Base-by-base conservation (phyloP, 1,140 invertebrate genomes). In the Pemphigus obesinymphae region DNA sequence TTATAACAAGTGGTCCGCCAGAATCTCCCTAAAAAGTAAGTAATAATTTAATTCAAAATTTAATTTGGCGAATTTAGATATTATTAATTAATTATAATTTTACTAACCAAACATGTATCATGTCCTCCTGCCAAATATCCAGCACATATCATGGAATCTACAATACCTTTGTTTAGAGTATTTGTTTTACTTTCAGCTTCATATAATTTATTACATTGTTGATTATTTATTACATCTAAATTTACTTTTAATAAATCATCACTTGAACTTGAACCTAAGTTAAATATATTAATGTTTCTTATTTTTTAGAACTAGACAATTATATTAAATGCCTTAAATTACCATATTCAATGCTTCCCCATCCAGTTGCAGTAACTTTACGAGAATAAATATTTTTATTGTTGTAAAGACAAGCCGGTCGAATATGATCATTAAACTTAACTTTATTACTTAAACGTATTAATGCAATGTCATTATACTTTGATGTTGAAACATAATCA, bases 41-140 rank as follows among this genome's bases (percentile, higher is more conserved):
- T 78, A 82, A 80, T 70, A 48, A 58, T 72, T 43, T 26, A 23
- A 45, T 73, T 43, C 6, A 73, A 48, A 50, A 50, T 48, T 29
- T 45, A 45, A 45, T 45, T 45, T 45, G 13, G 8, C 3, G 1
- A 40, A 11, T 6, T 45, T 45, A 45, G 13, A 45, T 45, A 45
- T 45, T 45, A 45, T 7, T 45, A 6, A 4, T 11, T 45, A 45
- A 45, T 45, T 6, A 37, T 76, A 58, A 58, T 45, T 58, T 17
- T 20, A 40, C 83, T 82, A 84, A 91, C 92, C 88, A 93, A 92
- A 85, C 94, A 95, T 0, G 93, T 93, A 84, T 95, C 94, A 84
- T 91, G 91, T 6, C 92, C 93, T 0, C 93, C 93, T 50, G 89
- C 48, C 8, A 84, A 75, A 53, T 84, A 87, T 53, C 93, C 93